phyloP scores from a whole-genome alignment of 1,140 invertebrate genomes.

The Polypedilum pembai region DNA sequence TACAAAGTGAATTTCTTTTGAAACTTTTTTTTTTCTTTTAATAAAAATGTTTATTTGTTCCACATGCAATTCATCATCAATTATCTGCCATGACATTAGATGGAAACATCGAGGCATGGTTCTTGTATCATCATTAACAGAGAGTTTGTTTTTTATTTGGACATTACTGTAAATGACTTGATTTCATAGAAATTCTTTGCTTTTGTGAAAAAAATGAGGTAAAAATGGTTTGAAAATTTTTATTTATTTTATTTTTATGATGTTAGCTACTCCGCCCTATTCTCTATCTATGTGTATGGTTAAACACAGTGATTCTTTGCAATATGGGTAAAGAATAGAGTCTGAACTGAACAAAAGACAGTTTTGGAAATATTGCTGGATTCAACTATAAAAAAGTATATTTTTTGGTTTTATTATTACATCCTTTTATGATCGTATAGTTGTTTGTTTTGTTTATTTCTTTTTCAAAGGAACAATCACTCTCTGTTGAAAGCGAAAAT shows the following conservation, averaged over 20 bases:
- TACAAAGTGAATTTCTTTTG: background rate
- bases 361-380: slow-evolving; percentile 12
- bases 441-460: slow-evolving; percentile 11
- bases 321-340: background rate
- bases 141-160: background rate
- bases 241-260: slow-evolving; percentile 20
- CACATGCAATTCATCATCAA: slow-evolving; percentile 27
- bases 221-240: slow-evolving; percentile 14
- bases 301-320: background rate
- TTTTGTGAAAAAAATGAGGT: slow-evolving; percentile 15
- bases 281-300: background rate
- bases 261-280: background rate
- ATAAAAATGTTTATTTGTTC: slow-evolving; percentile 22
- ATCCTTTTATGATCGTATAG: slow-evolving; percentile 2
- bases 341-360: background rate
- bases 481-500: too few relatives aligned
- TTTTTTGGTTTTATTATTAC: slow-evolving; percentile 19
- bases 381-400: slow-evolving; percentile 7
- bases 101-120: slow-evolving; percentile 16
- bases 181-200: background rate
- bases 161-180: background rate
- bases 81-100: slow-evolving; percentile 18
- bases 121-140: background rate
- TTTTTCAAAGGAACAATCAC: background rate
- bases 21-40: background rate